Evolutionary conservation across 2,888 invertebrate genomes (phyloP).

Genomic region (Oasisia sp.): DNA sequence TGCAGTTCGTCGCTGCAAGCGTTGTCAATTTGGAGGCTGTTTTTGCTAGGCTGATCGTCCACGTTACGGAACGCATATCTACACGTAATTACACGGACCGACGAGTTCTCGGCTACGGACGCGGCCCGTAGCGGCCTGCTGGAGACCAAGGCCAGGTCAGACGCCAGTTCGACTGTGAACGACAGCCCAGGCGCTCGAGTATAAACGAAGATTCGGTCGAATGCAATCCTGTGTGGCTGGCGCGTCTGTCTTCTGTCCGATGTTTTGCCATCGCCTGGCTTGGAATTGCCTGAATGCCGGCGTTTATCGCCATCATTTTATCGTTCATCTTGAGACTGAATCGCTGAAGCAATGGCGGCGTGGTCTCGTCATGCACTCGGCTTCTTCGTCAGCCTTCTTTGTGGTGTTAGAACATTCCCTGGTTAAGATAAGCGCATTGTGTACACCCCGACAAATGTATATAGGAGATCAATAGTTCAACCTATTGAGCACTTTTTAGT

Average conservation of each 20-base stretch:
- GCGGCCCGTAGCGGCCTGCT: not conserved
- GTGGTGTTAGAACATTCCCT: not conserved
- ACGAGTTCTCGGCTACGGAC: not conserved
- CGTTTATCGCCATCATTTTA: not conserved
- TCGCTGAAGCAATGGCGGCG: not conserved
- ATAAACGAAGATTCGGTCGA: not conserved
- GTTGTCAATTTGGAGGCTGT: not conserved
- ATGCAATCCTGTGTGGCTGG: not conserved
- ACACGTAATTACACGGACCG: not conserved
- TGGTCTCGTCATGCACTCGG: not conserved
- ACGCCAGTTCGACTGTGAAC: not conserved
- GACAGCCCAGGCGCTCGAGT: slow-evolving; percentile 6
- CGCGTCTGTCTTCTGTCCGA: not conserved
- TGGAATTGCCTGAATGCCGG: not conserved
- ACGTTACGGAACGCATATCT: slow-evolving; percentile 17
- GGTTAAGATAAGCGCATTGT: not conserved
- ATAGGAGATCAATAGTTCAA: not conserved
- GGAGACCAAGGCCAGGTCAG: not conserved
- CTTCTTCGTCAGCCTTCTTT: not conserved
- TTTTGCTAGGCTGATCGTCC: not conserved
- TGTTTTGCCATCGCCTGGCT: not conserved
- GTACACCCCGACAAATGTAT: not conserved
- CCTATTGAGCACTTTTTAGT: not conserved
- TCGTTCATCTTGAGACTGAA: not conserved
- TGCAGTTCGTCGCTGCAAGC: not conserved